A percentile compares a stretch with the other conserved stretches of the same genome.
These are phyloP conservation scores for Hoplodrina ambigua DNA, from an alignment of 2,888 invertebrate species.

Conservation along the genomic window DNA sequence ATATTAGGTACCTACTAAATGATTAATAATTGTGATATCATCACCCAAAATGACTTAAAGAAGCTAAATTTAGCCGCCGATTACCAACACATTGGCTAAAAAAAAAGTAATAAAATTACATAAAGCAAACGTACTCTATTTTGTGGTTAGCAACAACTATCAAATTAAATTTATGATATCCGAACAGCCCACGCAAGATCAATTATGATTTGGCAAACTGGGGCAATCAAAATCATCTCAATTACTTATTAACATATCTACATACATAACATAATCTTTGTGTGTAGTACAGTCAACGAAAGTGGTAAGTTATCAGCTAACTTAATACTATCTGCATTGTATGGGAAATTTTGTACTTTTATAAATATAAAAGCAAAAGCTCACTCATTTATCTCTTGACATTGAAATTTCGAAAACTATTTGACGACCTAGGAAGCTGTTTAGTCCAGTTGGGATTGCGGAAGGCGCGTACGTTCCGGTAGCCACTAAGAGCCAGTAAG, in stretches of 20 bases:
- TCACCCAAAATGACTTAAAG: neutral
- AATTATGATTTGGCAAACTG: conserved; percentile 18
- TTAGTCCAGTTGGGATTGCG: too few relatives aligned
- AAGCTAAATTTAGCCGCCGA: neutral
- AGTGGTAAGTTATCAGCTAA: neutral
- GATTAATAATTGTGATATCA: too few relatives aligned
- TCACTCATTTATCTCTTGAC: too few relatives aligned
- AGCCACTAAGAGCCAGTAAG: too few relatives aligned
- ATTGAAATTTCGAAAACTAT: too few relatives aligned
- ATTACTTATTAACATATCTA: conserved; percentile 19
- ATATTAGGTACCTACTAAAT: too few relatives aligned
- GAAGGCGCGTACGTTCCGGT: too few relatives aligned
- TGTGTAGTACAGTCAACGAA: conserved; percentile 5
- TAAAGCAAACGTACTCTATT: conserved; percentile 12
- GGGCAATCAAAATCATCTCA: conserved; percentile 35
- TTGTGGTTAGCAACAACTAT: conserved; percentile 7
- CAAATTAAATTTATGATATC: conserved; percentile 11
- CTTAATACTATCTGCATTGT: neutral
- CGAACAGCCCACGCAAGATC: conserved; percentile 23
- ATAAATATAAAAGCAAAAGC: too few relatives aligned
- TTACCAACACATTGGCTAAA: conserved; percentile 20
- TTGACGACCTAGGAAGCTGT: too few relatives aligned
- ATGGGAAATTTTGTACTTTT: neutral
- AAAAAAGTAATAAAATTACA: conserved; percentile 30
- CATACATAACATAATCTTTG: neutral